Base-by-base conservation (phyloP, 2,888 invertebrate species). In the Micropterix aruncella region DNA sequence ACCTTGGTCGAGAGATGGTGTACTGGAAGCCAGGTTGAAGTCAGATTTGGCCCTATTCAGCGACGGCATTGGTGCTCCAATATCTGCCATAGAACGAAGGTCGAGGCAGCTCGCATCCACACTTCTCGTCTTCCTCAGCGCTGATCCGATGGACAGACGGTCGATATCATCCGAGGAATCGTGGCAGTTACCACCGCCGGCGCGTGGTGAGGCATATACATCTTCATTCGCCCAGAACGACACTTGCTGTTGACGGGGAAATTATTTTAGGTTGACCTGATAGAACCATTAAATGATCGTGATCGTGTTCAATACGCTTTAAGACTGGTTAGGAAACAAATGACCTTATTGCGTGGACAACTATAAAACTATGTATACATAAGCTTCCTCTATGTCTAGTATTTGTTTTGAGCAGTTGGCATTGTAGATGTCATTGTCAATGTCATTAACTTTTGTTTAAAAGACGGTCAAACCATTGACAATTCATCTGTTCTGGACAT, bases 31-130 rank as follows among this genome's bases (percentile, higher is more conserved):
- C 51, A 91, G 65, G 66, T 91, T 90, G 57, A 83, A 87, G 61
- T 91, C 91, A 14, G 91, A 91, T 63, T 89, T 87, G 52, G 91
- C 90, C 54, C 90, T 76, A 38, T 84, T 82, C 19, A 84, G 60
- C 3, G 79, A 77, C 54, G 79, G 76, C 40, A 78, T 63, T 36
- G 80, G 80, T 7, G 78, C 75, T 19, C 74, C 76, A 44, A 75
- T 71, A 45, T 79, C 78, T 38, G 73, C 75, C 55, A 85, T 74
- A 53, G 82, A 80, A 49, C 88, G 76, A 54, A 90, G 80, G 56
- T 90, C 90, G 49, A 89, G 71, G 56, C 87, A 89, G 2, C 88
- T 88, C 2, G 90, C 90, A 58, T 91, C 91, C 64, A 91, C 87
- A 50, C 90, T 89, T 57, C 88, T 79, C 9, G 90, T 88, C 65